Base-by-base conservation (phyloP, 2,888 invertebrate genomes). In the Tortricodes alternella region DNA sequence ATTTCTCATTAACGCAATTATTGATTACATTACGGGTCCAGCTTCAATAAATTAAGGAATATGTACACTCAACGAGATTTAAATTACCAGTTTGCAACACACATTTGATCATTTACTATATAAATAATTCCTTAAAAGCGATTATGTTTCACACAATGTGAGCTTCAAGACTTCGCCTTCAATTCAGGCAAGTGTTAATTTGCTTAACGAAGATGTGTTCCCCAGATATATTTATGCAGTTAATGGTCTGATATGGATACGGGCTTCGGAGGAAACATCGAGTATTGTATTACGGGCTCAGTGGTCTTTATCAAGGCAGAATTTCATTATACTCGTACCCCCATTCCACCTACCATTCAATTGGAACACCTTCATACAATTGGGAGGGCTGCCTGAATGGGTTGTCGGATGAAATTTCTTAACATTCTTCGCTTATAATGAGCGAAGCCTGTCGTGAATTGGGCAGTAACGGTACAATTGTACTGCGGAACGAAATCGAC, bases 361-460 rank as follows among this genome's bases (percentile, higher is more conserved):
- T 86, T 78, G 83, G 86, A 88, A 90, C 90, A 90, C 90, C 90
- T 90, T 81, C 82, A 72, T 79, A 90, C 89, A 90, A 89, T 88
- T 83, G 85, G 83, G 78, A 85, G 85, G 89, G 89, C 78, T 79
- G 85, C 80, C 78, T 89, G 83, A 89, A 90, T 89, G 84, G 89
- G 85, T 85, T 86, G 84, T 83, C 83, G 86, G 89, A 89, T 89
- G 84, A 89, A 89, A 89, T 89, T 89, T 89, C 89, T 89, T 86
- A 88, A 87, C 85, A 85, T 86, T 87, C 85, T 84, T 83, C 84
- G 75, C 76, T 82, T 78, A 88, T 89, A 85, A 89, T 87, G 85
- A 88, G 83, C 81, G 76, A 75, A 80, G 80, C 75, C 79, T 85
- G 83, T 84, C 88, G 83, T 85, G 85, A 87, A 81, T 87, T 85